Evolutionary conservation across 1,140 invertebrate genomes (phyloP).

Genomic region (Drosophila biarmipes): DNA sequence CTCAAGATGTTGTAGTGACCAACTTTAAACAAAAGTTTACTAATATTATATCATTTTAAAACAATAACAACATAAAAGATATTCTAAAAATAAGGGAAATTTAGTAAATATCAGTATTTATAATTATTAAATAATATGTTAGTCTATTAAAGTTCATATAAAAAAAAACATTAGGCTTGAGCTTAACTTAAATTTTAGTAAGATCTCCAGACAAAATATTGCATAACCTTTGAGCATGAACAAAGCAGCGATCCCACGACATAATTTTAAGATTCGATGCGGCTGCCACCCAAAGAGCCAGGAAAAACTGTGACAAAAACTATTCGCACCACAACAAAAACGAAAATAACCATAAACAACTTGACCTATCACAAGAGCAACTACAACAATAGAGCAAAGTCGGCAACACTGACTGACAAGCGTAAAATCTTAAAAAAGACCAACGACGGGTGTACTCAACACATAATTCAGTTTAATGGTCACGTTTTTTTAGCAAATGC

Average conservation of each 20-base stretch:
- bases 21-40: too few species aligned
- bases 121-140: too few species aligned
- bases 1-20: too few species aligned
- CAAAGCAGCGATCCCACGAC: slow-evolving; percentile 17
- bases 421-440: slow-evolving; percentile 15
- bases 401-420: slow-evolving; percentile 28
- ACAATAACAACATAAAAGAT: too few species aligned
- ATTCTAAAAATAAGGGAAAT: too few species aligned
- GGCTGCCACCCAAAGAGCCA: slow-evolving; percentile 31
- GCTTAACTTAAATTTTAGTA: background rate
- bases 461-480: slow-evolving; percentile 73
- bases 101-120: too few species aligned
- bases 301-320: slow-evolving; percentile 19
- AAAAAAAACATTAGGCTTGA: too few species aligned
- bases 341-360: slow-evolving; percentile 60
- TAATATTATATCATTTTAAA: too few species aligned
- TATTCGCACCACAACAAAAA: slow-evolving; percentile 14
- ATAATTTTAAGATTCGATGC: slow-evolving; percentile 47
- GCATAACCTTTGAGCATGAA: slow-evolving; percentile 34
- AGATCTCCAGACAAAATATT: background rate
- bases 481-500: slow-evolving; percentile 66
- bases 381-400: slow-evolving; percentile 23
- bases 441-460: slow-evolving; percentile 30
- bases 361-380: slow-evolving; percentile 53
- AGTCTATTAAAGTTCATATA: background rate